These are phyloP conservation scores for Andrena bucephala DNA, from an alignment of 2,888 invertebrate genomes.

Conservation along the genomic window DNA sequence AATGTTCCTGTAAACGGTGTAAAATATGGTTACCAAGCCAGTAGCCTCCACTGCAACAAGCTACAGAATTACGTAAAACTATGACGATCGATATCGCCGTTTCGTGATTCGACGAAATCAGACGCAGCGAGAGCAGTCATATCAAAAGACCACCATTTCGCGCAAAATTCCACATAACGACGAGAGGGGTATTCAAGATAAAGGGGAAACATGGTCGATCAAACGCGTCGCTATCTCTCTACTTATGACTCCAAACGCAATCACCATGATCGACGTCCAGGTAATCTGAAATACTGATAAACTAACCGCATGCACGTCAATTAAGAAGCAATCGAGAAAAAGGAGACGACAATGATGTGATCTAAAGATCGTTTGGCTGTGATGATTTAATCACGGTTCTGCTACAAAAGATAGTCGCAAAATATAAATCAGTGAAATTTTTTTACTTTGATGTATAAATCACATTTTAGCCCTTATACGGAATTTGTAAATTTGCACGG, in stretches of 20 bases:
- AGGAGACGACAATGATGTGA: not conserved
- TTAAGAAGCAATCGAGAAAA: not conserved
- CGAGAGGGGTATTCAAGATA: not conserved
- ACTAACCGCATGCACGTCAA: constrained; percentile 23
- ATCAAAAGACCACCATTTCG: not conserved
- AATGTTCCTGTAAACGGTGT: no score
- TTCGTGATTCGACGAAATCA: constrained; percentile 28
- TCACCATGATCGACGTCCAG: not conserved
- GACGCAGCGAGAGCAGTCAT: not conserved
- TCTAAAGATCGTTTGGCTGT: no score
- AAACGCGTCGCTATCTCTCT: not conserved
- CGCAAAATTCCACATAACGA: not conserved
- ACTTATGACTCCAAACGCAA: not conserved
- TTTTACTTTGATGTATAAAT: no score
- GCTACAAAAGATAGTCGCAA: not conserved
- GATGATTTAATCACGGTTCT: not conserved
- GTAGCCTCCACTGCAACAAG: not conserved
- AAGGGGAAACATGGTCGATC: not conserved
- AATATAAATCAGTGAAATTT: not conserved
- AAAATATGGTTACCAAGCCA: no score
- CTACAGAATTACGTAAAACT: constrained; percentile 13
- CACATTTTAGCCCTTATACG: no score
- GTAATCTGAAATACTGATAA: constrained; percentile 23
- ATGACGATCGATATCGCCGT: not conserved
- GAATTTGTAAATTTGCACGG: no score